Percentiles rank a stretch among this genome's conserved stretches.
phyloP scores from a whole-genome alignment of 2,888 invertebrate genomes.

The Mamestra brassicae region DNA sequence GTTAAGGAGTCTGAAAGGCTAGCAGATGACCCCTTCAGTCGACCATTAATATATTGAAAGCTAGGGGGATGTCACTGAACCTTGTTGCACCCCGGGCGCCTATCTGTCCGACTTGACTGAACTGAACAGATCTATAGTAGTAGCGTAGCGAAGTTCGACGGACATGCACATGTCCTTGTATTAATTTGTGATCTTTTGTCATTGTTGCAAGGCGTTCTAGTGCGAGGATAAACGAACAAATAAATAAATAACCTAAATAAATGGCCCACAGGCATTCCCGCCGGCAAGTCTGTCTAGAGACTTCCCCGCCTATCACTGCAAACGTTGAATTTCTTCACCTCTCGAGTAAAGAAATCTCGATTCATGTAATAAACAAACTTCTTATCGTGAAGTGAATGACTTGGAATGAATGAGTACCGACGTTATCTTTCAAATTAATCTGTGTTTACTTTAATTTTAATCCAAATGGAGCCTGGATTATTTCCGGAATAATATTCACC shows the following conservation, averaged over 20 bases:
- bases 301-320: not conserved
- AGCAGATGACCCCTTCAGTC: no score
- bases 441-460: not conserved
- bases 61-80: no score
- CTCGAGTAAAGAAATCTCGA: not conserved
- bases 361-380: not conserved
- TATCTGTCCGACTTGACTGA: no score
- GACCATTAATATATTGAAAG: no score
- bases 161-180: not conserved
- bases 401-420: not conserved
- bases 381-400: conserved; percentile 23
- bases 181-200: no score
- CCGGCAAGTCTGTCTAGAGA: not conserved
- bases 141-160: not conserved
- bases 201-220: no score
- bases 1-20: no score
- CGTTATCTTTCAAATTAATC: not conserved
- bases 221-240: no score
- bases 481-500: not conserved
- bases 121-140: no score
- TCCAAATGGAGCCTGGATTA: not conserved
- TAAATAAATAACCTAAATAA: no score
- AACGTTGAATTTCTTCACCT: not conserved
- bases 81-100: no score
- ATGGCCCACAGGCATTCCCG: not conserved